Conservation (phyloP, 2,797 vertebrate genomes). For the Lepus oiostolus region DNA sequence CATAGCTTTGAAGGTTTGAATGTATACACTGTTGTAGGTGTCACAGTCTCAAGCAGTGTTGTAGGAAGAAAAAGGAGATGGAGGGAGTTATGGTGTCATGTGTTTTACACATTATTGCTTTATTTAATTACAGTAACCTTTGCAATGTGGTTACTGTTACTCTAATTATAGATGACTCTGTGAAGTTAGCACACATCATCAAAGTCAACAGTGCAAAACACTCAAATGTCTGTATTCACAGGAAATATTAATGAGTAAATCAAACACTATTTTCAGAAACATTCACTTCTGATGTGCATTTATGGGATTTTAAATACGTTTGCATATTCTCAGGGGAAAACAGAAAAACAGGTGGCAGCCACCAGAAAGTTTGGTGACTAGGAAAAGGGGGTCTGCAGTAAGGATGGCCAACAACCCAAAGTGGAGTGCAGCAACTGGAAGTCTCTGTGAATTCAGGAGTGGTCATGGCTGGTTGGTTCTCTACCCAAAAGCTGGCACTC, state of each 20-base stretch:
- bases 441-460: not conserved
- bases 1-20: not conserved
- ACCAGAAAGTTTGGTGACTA: not conserved
- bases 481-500: not conserved
- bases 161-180: not conserved
- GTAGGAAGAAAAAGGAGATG: not conserved
- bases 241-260: constrained; percentile 10
- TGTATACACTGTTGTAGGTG: accelerated
- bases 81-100: not conserved
- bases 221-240: not conserved
- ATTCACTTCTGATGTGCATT: not conserved
- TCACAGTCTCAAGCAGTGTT: not conserved
- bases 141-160: not conserved
- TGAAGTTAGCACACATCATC: not conserved
- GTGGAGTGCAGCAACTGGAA: not conserved
- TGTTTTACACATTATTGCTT: not conserved
- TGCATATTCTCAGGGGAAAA: not conserved
- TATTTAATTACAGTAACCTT: not conserved
- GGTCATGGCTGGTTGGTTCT: not conserved
- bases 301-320: not conserved
- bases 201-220: not conserved
- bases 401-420: not conserved
- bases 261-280: not conserved
- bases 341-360: not conserved
- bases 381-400: not conserved